Conservation (phyloP, 2,888 invertebrate species). For the Cinara cedri region DNA sequence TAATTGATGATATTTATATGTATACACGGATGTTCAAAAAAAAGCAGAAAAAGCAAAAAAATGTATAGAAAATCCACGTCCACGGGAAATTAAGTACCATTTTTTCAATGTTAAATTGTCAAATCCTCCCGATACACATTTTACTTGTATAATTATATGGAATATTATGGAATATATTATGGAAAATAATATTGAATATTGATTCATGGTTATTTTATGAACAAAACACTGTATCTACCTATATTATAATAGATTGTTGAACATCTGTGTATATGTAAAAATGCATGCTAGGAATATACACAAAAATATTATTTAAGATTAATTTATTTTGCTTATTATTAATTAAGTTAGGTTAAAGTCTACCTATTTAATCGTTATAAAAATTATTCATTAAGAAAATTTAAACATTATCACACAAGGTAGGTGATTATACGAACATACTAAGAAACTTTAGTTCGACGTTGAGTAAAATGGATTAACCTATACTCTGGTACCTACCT, state of each 20-base stretch:
- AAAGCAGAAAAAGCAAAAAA: too few relatives aligned
- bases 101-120: too few relatives aligned
- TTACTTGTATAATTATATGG: too few relatives aligned
- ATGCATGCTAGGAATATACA: not conserved
- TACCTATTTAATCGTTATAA: constrained; percentile 7
- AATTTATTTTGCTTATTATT: not conserved
- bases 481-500: not conserved
- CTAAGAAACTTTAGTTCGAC: constrained; percentile 7
- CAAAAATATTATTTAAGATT: constrained; percentile 23
- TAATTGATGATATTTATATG: constrained; percentile 11
- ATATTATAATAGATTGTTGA: not conserved
- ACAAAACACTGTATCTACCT: not conserved
- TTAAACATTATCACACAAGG: constrained; percentile 33
- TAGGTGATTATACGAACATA: constrained; percentile 24
- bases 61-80: too few relatives aligned
- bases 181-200: constrained; percentile 10
- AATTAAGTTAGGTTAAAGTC: too few relatives aligned
- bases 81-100: too few relatives aligned
- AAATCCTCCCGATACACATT: too few relatives aligned
- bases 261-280: constrained; percentile 20
- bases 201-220: constrained; percentile 8
- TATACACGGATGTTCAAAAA: constrained; percentile 30
- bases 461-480: constrained; percentile 5
- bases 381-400: constrained; percentile 25
- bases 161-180: too few relatives aligned